Percentiles rank a stretch among this genome's conserved stretches.
phyloP scores from a whole-genome alignment of 2,888 invertebrate genomes.

The Yponomeuta malinellus region DNA sequence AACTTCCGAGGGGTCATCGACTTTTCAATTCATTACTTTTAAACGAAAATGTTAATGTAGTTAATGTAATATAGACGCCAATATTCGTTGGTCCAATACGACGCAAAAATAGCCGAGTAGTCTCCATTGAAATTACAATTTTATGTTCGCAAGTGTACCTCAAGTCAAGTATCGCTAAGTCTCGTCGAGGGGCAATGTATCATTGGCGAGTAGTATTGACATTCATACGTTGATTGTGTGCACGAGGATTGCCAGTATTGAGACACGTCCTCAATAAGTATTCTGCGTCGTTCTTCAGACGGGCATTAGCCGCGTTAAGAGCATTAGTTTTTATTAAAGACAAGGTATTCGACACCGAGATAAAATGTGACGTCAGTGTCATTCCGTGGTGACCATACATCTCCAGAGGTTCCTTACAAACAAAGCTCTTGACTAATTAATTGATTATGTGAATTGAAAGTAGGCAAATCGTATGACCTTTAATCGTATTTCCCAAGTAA shows the following conservation, averaged over 20 bases:
- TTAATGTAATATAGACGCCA: background rate
- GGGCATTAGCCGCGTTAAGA: conserved; percentile 21
- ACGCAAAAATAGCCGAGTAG: no score
- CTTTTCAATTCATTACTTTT: background rate
- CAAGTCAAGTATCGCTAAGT: background rate
- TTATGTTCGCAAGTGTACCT: no score
- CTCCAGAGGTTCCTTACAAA: background rate
- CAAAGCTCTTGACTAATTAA: background rate
- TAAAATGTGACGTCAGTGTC: conserved; percentile 33
- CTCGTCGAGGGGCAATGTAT: background rate
- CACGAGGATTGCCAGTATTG: background rate
- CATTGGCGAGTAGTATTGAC: background rate
- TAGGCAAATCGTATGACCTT: background rate
- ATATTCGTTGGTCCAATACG: no score
- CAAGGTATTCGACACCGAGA: conserved; percentile 30
- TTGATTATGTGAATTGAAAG: background rate
- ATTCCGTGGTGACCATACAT: background rate
- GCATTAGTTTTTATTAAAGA: conserved; percentile 23
- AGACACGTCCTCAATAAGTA: conserved; percentile 10
- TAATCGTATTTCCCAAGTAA: background rate
- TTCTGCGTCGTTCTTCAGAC: conserved; percentile 12
- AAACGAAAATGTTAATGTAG: background rate
- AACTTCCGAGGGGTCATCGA: background rate
- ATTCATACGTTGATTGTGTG: conserved; percentile 1
- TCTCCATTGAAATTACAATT: no score